Evolutionary conservation across 2,113 vertebrate species (phyloP).

Genomic region (Cololabis saira): DNA sequence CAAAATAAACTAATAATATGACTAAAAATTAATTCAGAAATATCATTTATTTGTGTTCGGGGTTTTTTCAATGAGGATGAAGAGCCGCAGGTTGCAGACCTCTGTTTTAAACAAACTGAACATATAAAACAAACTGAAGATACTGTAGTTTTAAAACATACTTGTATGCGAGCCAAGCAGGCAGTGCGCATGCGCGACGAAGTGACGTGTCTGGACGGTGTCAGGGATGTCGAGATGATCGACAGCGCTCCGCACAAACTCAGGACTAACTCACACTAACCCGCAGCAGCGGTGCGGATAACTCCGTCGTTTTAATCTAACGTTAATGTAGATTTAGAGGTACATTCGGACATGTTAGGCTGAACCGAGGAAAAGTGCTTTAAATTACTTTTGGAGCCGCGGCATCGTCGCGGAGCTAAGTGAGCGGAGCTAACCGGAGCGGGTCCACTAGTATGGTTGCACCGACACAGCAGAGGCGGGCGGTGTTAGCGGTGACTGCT

Average conservation of each 20-base stretch:
- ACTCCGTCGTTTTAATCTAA: accelerated
- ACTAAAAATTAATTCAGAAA: no score
- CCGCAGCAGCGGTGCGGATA: not conserved
- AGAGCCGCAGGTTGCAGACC: no score
- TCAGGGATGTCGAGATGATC: conserved; percentile 59
- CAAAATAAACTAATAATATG: no score
- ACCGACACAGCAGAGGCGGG: not conserved
- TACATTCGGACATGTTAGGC: not conserved
- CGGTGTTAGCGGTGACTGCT: not conserved
- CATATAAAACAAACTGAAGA: not conserved
- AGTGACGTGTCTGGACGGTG: conserved; percentile 63
- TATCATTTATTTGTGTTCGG: no score
- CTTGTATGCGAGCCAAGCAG: conserved; percentile 10
- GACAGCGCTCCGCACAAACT: conserved; percentile 20
- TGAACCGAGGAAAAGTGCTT: not conserved
- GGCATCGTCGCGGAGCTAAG: conserved; percentile 55
- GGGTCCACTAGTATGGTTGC: conserved; percentile 31
- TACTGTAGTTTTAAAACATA: not conserved
- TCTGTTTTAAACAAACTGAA: not conserved
- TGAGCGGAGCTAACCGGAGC: conserved; percentile 51
- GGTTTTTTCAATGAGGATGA: no score
- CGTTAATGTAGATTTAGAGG: not conserved
- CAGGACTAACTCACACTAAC: not conserved
- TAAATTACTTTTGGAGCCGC: conserved; percentile 36
- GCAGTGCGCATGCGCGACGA: conserved; percentile 46